These are phyloP conservation scores for Phainopepla nitens DNA, from an alignment of 2,113 vertebrate genomes.

Conservation along the genomic window DNA sequence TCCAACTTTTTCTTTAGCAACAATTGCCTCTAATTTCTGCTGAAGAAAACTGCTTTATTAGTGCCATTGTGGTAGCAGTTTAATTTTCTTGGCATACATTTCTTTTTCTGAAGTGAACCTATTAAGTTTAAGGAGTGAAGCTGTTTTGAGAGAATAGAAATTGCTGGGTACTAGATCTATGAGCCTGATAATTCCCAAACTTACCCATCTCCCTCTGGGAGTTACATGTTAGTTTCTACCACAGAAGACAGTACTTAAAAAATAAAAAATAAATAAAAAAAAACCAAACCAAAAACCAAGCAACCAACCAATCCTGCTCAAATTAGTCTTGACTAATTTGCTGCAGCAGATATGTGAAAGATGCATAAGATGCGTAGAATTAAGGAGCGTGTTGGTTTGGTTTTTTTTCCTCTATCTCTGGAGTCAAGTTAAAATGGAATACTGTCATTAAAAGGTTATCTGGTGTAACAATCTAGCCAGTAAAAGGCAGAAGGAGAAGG, in stretches of 20 bases:
- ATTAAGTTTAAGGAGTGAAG: background rate
- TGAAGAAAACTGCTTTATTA: conserved; percentile 15
- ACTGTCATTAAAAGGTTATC: conserved; percentile 70
- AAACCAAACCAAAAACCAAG: background rate
- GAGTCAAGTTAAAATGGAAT: conserved; percentile 55
- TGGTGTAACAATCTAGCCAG: conserved; percentile 49
- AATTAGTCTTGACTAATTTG: conserved; percentile 51
- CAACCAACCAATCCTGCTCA: background rate
- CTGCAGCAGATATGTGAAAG: conserved; percentile 45
- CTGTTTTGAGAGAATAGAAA: background rate
- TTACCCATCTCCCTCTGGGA: background rate
- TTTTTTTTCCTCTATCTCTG: background rate
- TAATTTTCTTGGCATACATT: conserved; percentile 17
- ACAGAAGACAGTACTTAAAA: background rate
- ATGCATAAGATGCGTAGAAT: conserved; percentile 33
- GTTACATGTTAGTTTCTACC: background rate
- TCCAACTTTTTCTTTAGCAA: background rate
- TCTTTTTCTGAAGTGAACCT: background rate
- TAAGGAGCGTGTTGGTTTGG: conserved; percentile 29
- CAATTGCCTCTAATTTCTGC: background rate
- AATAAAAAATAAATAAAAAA: too few species aligned
- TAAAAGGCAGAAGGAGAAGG: conserved; percentile 59
- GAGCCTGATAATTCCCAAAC: background rate
- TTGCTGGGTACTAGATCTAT: background rate
- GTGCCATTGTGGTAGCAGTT: background rate